Base-by-base conservation (phyloP, 1,140 invertebrate species). In the Drosophila albomicans region DNA sequence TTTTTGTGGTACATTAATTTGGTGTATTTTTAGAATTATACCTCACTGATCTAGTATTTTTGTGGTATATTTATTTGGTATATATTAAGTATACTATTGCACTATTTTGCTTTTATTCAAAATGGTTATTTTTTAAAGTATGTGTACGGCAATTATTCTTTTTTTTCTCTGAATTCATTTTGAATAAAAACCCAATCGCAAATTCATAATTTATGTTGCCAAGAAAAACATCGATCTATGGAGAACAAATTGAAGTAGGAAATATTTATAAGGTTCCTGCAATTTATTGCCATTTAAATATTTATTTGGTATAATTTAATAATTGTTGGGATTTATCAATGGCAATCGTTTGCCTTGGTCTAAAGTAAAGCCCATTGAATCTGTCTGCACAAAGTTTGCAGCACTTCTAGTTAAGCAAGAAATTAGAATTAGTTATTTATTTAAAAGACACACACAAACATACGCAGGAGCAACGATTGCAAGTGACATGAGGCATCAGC, bases 371-470 rank as follows among this genome's bases (percentile, higher is more conserved):
- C 41, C 11, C 41, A 43, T 43, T 43, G 41, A 13, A 43, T 61
- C 59, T 25, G 57, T 8, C 56, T 20, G 16, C 35, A 51, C 41
- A 28, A 38, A 38, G 7, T 43, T 56, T 64, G 41, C 32, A 4
- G 32, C 46, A 59, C 8, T 13, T 35, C 28, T 67, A 49, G 65
- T 54, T 67, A 45, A 43, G 28, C 35, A 41, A 54, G 3, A 73
- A 73, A 68, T 73, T 67, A 41, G 35, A 59, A 38, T 48, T 59
- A 73, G 35, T 67, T 67, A 73, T 68, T 73, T 73, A 61, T 73
- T 73, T 73, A 63, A 49, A 51, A 63, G 28, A 6, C 13, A 25
- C 20, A 35, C n/a, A 61, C 38, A 48, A 16, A 61, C 35, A 30
- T 46, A 59, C 25, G 41, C 30, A 61, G 5, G 58, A 25, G 38